Evolutionary conservation across 2,888 invertebrate species (phyloP).

Genomic region (Druceiella hillmani): DNA sequence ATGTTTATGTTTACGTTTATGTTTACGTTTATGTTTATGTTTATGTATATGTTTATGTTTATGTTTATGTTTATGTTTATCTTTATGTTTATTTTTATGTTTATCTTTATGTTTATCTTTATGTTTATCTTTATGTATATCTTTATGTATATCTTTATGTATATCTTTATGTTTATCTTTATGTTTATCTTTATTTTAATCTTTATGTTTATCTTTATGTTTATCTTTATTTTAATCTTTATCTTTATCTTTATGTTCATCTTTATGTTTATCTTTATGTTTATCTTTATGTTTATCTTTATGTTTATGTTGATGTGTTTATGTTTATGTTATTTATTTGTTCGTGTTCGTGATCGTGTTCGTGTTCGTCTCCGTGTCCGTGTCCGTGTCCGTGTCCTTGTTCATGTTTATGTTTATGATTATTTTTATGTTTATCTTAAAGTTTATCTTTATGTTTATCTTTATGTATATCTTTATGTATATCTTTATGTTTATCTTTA

Average conservation of each 20-base stretch:
- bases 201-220: background rate
- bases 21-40: background rate
- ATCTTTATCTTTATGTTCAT: background rate
- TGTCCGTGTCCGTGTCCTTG: background rate
- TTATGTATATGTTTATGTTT: background rate
- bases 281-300: background rate
- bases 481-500: background rate
- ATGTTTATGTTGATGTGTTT: no score
- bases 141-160: no score
- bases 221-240: background rate
- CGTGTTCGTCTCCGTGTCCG: conserved; percentile 1
- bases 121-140: no score
- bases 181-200: background rate
- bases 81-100: no score
- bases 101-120: no score
- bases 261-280: background rate
- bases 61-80: background rate
- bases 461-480: background rate
- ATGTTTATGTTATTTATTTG: no score
- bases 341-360: background rate
- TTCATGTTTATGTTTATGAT: background rate
- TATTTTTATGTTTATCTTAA: background rate
- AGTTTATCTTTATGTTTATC: background rate
- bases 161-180: no score
- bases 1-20: no score